Percentiles rank a stretch among this genome's conserved stretches.
These are phyloP conservation scores for Apis mellifera DNA, from an alignment of 1,140 invertebrate genomes.

Conservation along the genomic window DNA sequence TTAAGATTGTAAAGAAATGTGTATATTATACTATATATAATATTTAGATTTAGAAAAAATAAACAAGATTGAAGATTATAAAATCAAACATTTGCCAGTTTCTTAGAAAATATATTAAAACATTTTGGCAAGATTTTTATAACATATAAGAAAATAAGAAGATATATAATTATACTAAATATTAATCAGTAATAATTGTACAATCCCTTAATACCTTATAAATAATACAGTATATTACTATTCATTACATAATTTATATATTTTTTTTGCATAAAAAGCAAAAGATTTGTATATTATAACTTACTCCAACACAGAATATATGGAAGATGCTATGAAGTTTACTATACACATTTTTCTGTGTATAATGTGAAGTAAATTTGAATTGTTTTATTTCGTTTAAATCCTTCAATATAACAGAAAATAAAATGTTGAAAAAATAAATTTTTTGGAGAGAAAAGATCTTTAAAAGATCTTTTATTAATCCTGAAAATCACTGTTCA, in stretches of 20 bases:
- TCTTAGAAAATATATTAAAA: slow-evolving; percentile 1
- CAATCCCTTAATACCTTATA: slow-evolving; percentile 47
- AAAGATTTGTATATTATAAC: slow-evolving; percentile 4
- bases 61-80: slow-evolving; percentile 23
- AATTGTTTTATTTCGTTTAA: neutral
- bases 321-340: neutral
- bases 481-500: slow-evolving; percentile 4
- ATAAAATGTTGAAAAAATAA: neutral
- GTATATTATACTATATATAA: neutral
- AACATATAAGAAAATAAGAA: slow-evolving; percentile 38
- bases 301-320: slow-evolving; percentile 13
- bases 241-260: slow-evolving; percentile 14
- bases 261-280: slow-evolving; percentile 17
- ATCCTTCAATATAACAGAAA: neutral
- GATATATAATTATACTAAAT: slow-evolving; percentile 42
- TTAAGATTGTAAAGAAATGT: neutral
- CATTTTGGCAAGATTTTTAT: slow-evolving; percentile 44
- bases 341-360: neutral
- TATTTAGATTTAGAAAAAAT: slow-evolving; percentile 8
- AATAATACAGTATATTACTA: slow-evolving; percentile 30
- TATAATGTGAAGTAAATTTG: neutral
- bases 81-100: slow-evolving; percentile 2
- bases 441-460: neutral
- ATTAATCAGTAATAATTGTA: slow-evolving; percentile 40
- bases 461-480: neutral